Conservation (phyloP, 1,140 invertebrate species). For the Steinernema khuongi region DNA sequence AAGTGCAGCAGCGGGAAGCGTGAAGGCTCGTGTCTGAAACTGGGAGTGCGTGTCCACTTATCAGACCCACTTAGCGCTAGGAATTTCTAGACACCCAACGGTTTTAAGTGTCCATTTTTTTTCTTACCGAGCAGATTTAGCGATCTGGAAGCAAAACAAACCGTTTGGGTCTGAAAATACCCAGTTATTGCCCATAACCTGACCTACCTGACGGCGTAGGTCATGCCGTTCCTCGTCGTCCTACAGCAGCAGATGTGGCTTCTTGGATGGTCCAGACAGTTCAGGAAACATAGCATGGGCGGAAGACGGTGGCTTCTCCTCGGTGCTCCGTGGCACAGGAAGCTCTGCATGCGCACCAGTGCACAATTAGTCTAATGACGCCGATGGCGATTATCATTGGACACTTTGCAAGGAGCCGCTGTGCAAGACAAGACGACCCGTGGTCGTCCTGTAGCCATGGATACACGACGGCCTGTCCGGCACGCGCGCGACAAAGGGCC, state of each 20-base stretch:
- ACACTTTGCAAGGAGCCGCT: no score
- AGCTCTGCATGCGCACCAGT: neutral
- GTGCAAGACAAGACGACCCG: no score
- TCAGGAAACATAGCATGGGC: neutral
- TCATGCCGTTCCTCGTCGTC: neutral
- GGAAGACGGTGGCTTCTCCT: neutral
- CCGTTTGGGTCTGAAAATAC: no score
- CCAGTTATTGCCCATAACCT: no score
- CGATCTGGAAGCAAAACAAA: no score
- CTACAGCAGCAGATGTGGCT: slow-evolving; percentile 1
- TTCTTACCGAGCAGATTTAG: no score
- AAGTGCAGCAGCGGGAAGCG: neutral
- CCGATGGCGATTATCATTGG: no score
- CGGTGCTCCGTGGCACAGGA: neutral
- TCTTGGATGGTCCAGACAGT: neutral
- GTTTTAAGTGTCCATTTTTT: no score
- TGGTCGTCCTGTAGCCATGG: slow-evolving; percentile 16
- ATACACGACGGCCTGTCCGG: neutral
- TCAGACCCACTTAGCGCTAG: no score
- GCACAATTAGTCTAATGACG: slow-evolving; percentile 7
- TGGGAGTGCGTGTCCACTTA: neutral
- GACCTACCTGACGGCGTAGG: neutral
- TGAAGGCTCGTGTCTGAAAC: neutral
- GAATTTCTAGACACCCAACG: no score
- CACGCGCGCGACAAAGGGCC: neutral